Evolutionary conservation across 92 coral and sea anemone species (phyloP), one percentile per base, ranked within the genome.

Genomic region (Epizoanthus ramosus): DNA sequence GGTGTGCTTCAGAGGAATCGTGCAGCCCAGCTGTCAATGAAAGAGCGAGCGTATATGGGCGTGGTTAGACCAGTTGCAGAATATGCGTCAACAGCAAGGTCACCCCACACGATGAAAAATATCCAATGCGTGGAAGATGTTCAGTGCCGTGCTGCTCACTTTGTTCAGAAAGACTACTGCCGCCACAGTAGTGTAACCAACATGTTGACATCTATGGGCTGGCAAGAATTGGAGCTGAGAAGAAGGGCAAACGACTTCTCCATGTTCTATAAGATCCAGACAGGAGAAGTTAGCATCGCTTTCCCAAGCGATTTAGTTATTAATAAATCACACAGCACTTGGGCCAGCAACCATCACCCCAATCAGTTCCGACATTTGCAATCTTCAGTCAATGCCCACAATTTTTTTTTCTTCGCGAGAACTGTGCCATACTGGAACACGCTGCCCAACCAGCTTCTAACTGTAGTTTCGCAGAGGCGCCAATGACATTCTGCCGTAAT

Each of bases 41-140:
- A 83, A 56, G 60, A 73, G 83, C 86, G 68, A 58, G 69, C 83
- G 8, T 83, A 83, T 41, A 61, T 61, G 83, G 63, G 71, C 43
- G 43, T 74, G 28, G 83, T 74, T 37, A 68, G 87, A 41, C 87
- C 74, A 33, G 64, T 84, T 47, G 70, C 87, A 63, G 87, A 84
- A 68, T 74, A 84, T 21, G 84, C 63, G 15, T 74, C 84, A 39
- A 39, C 23, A 57, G 73, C 74, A 43, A 74, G 84, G 87, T 84
- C 87, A 73, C 87, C 87, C 50, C 70, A 16, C 57, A 80, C 84
- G 22, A 17, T 58, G 59, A 80, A 80, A 65, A 74, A 80, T 28
- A 58, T 63, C 39, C 65, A 71, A 31, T 18, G 68, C 50, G 63
- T 76, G 35, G 68, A 76, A 53, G 58, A 23, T 76, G 63, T 76